A percentile compares a stretch with the other conserved stretches of the same genome.
Evolutionary conservation across 2,113 vertebrate species (phyloP).

Genomic region (Phocoena sinus): DNA sequence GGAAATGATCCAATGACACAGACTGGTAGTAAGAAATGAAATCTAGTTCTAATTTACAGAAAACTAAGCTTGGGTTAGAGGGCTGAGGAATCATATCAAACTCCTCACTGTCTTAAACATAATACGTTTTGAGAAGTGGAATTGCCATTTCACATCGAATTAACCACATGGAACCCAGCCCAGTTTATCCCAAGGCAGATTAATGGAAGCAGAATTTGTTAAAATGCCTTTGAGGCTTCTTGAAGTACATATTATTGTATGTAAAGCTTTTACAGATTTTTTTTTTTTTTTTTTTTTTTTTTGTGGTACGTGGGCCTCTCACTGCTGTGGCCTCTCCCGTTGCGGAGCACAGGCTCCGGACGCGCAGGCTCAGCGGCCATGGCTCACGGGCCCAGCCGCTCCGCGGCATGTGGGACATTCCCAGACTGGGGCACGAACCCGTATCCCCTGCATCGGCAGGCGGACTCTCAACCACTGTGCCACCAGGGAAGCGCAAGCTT

Average conservation of each 20-base stretch:
- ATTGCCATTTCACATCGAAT: conserved; percentile 45
- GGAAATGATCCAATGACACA: neutral
- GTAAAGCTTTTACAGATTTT: neutral
- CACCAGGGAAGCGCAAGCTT: neutral
- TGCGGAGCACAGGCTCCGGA: no score
- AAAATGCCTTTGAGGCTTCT: conserved; percentile 44
- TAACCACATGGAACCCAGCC: conserved; percentile 37
- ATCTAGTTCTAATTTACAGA: conserved; percentile 39
- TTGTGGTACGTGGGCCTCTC: no score
- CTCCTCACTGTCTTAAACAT: conserved; percentile 32
- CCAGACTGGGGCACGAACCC: no score
- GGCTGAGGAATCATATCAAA: conserved; percentile 32
- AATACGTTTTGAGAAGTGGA: conserved; percentile 38
- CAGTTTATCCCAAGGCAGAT: conserved; percentile 38
- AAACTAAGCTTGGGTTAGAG: conserved; percentile 15
- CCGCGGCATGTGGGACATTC: no score
- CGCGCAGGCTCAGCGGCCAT: accelerated
- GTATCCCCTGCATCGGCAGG: no score
- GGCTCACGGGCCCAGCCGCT: no score
- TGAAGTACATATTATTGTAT: conserved; percentile 27
- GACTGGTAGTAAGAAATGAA: conserved; percentile 17
- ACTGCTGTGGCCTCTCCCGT: no score
- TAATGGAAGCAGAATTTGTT: conserved; percentile 46
- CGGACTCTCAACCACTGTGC: no score
- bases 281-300: no score